A percentile compares a stretch with the other conserved stretches of the same genome.
phyloP scores from a whole-genome alignment of 2,113 vertebrate genomes.

The Hyaena hyaena region DNA sequence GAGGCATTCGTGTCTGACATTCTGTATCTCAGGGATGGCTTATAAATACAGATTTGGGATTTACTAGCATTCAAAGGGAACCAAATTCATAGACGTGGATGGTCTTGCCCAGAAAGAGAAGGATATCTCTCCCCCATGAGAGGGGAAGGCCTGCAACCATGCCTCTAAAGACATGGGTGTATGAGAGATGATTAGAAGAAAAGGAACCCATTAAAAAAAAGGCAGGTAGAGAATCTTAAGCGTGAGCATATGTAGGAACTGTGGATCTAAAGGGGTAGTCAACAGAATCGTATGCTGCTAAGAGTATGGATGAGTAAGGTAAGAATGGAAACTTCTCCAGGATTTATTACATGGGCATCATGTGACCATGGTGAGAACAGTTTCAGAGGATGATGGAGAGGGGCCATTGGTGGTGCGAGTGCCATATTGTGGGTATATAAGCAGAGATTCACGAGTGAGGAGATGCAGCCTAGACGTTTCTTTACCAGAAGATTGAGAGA shows the following conservation, averaged over 20 bases:
- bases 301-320: not conserved
- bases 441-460: not conserved
- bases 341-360: not conserved
- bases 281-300: not conserved
- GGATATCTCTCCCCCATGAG: too few species aligned
- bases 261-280: not conserved
- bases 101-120: not conserved
- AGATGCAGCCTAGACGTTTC: not conserved
- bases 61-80: not conserved
- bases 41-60: not conserved
- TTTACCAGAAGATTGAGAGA: not conserved
- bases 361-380: too few species aligned
- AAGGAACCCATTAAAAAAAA: not conserved
- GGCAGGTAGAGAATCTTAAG: not conserved
- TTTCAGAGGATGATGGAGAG: not conserved
- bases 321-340: not conserved
- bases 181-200: not conserved
- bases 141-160: too few species aligned
- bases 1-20: not conserved
- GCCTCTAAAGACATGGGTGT: not conserved
- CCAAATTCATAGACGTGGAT: fast-evolving
- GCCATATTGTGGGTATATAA: not conserved
- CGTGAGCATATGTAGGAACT: not conserved
- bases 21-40: not conserved
- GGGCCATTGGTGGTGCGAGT: fast-evolving